Percentiles rank a stretch among this genome's conserved stretches.
phyloP scores from a whole-genome alignment of 2,888 invertebrate genomes.

The Tetramorium bicarinatum region DNA sequence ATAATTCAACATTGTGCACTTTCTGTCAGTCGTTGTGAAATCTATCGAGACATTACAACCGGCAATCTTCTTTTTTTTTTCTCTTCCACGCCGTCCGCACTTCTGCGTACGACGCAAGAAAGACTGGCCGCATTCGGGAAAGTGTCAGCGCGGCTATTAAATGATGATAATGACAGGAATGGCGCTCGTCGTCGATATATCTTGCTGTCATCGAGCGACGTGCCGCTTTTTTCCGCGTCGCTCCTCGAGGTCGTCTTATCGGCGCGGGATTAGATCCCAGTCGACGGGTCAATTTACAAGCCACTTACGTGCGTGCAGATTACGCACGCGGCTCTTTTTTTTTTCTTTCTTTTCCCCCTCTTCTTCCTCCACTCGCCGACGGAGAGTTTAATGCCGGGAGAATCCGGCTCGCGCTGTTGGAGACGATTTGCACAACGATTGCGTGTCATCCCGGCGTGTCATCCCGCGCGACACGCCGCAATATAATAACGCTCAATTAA shows the following conservation, averaged over 20 bases:
- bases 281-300: conserved; percentile 47
- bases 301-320: conserved; percentile 44
- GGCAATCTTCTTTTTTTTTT: conserved; percentile 61
- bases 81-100: conserved; percentile 1
- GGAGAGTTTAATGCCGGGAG: conserved; percentile 47
- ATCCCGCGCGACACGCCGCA: conserved; percentile 46
- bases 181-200: conserved; percentile 51
- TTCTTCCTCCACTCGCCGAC: background rate
- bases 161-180: conserved; percentile 49
- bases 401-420: conserved; percentile 32
- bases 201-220: conserved; percentile 50
- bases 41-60: conserved; percentile 65
- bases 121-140: conserved; percentile 23
- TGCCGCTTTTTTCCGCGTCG: conserved; percentile 24
- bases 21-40: conserved; percentile 59
- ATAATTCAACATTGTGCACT: conserved; percentile 66
- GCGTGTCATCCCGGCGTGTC: conserved; percentile 47
- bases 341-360: conserved; percentile 6
- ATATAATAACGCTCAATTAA: conserved; percentile 57
- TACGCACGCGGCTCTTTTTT: conserved; percentile 3
- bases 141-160: conserved; percentile 45
- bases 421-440: conserved; percentile 52
- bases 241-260: conserved; percentile 44
- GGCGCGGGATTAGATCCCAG: conserved; percentile 45
- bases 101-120: background rate